Conservation (phyloP, 2,888 invertebrate genomes). For the Hydriomena furcata region DNA sequence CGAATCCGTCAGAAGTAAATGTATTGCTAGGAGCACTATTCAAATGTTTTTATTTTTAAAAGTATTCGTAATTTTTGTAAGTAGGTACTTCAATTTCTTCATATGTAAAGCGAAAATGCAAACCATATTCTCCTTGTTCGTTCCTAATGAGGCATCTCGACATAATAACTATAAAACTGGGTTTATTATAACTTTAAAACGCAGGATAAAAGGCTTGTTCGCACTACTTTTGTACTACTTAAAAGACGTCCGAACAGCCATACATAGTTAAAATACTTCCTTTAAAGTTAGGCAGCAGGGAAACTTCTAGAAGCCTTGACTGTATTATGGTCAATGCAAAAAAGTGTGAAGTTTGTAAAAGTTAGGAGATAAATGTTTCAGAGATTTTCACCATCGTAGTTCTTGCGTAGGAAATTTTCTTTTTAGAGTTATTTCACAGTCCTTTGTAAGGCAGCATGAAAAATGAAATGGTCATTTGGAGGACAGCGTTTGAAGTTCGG, state of each 20-base stretch:
- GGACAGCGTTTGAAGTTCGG: slow-evolving; percentile 21
- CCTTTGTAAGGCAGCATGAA: slow-evolving; percentile 41
- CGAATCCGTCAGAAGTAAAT: no score
- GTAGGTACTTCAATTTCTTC: no score
- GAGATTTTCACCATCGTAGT: slow-evolving; percentile 52
- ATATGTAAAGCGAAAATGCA: no score
- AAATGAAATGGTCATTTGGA: slow-evolving; percentile 42
- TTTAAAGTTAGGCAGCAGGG: slow-evolving; percentile 48
- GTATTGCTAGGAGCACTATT: no score
- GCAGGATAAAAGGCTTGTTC: slow-evolving; percentile 20
- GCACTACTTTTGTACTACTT: slow-evolving; percentile 33
- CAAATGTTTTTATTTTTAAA: no score
- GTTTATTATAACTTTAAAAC: slow-evolving; percentile 30
- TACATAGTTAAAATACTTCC: slow-evolving; percentile 52
- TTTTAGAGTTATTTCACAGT: slow-evolving; percentile 48
- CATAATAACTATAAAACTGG: slow-evolving; percentile 12
- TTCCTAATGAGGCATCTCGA: not conserved
- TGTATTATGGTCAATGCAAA: slow-evolving; percentile 61
- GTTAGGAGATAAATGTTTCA: slow-evolving; percentile 64
- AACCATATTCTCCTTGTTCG: no score
- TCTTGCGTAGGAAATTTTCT: slow-evolving; percentile 37
- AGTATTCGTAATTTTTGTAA: no score
- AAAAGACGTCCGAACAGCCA: slow-evolving; percentile 26
- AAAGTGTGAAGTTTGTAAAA: slow-evolving; percentile 54
- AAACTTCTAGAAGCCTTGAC: slow-evolving; percentile 54